phyloP scores from a whole-genome alignment of 2,888 invertebrate genomes.

The Carterocephalus palaemon region DNA sequence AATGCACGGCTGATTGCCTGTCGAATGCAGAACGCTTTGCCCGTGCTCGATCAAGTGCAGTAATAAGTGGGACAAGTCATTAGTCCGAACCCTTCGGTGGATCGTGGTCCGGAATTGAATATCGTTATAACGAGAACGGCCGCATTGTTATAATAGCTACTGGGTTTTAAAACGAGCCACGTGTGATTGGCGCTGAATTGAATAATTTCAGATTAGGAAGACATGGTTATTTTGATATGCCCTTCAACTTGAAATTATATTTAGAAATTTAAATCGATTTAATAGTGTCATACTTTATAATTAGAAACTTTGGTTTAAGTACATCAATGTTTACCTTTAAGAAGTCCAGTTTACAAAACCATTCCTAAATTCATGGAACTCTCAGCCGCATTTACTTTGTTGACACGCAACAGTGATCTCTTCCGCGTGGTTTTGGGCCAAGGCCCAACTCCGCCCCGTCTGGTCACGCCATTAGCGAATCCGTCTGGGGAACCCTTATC shows the following conservation, averaged over 20 bases:
- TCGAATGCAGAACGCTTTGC: slow-evolving; percentile 37
- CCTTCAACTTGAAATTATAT: too few relatives aligned
- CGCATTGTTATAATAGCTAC: slow-evolving; percentile 9
- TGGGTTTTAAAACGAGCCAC: neutral
- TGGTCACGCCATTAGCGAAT: slow-evolving; percentile 40
- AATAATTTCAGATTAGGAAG: too few relatives aligned
- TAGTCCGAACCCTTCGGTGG: slow-evolving; percentile 31
- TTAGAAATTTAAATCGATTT: too few relatives aligned
- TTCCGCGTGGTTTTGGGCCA: slow-evolving; percentile 43
- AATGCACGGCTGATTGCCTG: slow-evolving; percentile 50
- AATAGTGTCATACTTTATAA: too few relatives aligned
- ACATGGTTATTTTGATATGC: too few relatives aligned
- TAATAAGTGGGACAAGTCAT: slow-evolving; percentile 31
- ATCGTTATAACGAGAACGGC: slow-evolving; percentile 7
- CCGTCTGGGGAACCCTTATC: slow-evolving; percentile 42
- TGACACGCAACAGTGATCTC: neutral
- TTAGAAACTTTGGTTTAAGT: too few relatives aligned
- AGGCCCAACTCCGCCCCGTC: slow-evolving; percentile 53
- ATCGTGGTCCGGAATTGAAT: slow-evolving; percentile 27
- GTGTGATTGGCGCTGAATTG: slow-evolving; percentile 3
- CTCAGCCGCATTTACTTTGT: slow-evolving; percentile 1
- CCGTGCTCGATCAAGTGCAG: slow-evolving; percentile 27
- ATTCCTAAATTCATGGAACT: neutral
- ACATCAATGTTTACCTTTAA: too few relatives aligned
- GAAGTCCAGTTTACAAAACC: too few relatives aligned